Evolutionary conservation across 23 tunicate genomes (phyloP), one percentile per base, ranked within the genome.

Genomic region (Botrylloides violaceus): DNA sequence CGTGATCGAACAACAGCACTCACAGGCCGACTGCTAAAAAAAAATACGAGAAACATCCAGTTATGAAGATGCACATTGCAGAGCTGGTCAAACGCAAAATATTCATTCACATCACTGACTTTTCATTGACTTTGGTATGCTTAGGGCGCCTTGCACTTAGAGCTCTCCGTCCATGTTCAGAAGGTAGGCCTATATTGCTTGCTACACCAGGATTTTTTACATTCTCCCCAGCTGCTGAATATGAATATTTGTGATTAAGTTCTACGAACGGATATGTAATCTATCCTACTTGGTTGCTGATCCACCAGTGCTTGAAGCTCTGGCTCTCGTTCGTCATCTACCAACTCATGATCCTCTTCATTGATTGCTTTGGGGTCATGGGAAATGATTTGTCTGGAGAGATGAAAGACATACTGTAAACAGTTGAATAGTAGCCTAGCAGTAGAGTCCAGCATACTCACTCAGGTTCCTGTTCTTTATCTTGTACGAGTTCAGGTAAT

Each of bases 1-100:
- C 68, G 75, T 3, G 73, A 66, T 4, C 73, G 2, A 0, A 79
- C 34, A 31, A 81, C 70, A 3, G 95, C 95, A 61, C 95, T 87
- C 31, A 37, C 30, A 19, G 95, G 95, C 4, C 95, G 75, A 3
- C 81, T 32, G 29, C 70, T 63, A 9, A 43, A 43, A 43, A 9
- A 15, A 43, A 43, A 43, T 9, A 7, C 9, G 53, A 43, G 53
- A 15, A 9, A 43, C 12, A 43, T 7, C 12, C 15, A 43, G 53
- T 9, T 43, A 43, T 7, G 15, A 43, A 43, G 12, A 43, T 43
- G 53, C 9, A 9, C 53, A 43, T 43, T 43, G 15, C 53, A 43
- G 53, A 7, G 53, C 53, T 43, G 15, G 53, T 43, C n/a, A 43
- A 43, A 43, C 15, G 15, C 9, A 43, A 43, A 9, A 9, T 43